Evolutionary conservation across 2,888 invertebrate genomes (phyloP).

Genomic region (Eupithecia abbreviata): DNA sequence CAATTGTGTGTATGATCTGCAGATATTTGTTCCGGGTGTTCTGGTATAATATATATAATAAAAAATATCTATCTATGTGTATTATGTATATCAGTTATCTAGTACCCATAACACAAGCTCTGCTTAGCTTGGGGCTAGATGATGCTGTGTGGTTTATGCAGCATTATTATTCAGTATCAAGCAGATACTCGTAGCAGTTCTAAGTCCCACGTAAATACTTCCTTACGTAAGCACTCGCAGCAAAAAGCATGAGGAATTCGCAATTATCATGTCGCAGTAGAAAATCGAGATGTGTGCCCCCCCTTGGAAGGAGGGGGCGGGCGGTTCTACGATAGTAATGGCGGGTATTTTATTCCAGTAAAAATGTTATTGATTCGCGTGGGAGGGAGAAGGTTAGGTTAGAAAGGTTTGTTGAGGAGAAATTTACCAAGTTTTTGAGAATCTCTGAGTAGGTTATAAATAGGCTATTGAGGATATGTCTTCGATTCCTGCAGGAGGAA

Average conservation of each 20-base stretch:
- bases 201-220: background rate
- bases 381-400: background rate
- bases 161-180: background rate
- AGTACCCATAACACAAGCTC: too few species aligned
- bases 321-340: background rate
- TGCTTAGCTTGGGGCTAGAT: too few species aligned
- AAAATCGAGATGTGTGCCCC: slow-evolving; percentile 65
- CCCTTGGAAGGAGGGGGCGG: slow-evolving; percentile 46
- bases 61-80: too few species aligned
- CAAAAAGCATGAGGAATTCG: slow-evolving; percentile 56
- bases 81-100: too few species aligned
- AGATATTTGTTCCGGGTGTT: too few species aligned
- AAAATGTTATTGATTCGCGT: slow-evolving; percentile 10
- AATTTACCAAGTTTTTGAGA: background rate
- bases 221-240: slow-evolving; percentile 29
- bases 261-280: slow-evolving; percentile 58
- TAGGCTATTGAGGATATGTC: background rate
- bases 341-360: slow-evolving; percentile 9
- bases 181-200: background rate
- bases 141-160: too few species aligned
- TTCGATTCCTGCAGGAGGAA: background rate
- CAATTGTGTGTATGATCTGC: too few species aligned
- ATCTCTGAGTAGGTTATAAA: background rate
- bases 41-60: too few species aligned
- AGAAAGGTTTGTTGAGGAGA: background rate